A percentile compares a stretch with the other conserved stretches of the same genome.
Conservation (phyloP, 2,888 invertebrate genomes). For the Hesperia comma region DNA sequence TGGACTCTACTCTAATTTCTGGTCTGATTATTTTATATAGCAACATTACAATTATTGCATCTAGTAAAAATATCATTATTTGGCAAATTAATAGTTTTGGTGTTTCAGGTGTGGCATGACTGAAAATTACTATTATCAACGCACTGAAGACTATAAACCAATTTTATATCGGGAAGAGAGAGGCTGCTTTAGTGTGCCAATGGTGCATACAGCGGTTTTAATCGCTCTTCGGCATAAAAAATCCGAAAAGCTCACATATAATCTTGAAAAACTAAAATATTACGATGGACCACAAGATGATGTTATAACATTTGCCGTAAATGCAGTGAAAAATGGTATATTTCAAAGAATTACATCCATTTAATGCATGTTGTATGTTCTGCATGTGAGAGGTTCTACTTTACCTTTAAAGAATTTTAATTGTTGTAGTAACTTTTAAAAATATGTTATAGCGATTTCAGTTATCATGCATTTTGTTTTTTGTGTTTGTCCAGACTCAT, state of each 20-base stretch:
- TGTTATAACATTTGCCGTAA: slow-evolving; percentile 95
- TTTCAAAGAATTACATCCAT: not conserved
- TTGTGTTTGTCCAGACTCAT: not conserved
- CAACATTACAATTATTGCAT: not conserved
- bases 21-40: slow-evolving; percentile 80
- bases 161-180: slow-evolving; percentile 87
- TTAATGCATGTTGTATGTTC: slow-evolving; percentile 26
- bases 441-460: not conserved
- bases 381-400: slow-evolving; percentile 16
- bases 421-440: not conserved
- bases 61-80: not conserved
- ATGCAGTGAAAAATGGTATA: slow-evolving; percentile 87
- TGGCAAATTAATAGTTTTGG: not conserved
- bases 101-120: slow-evolving; percentile 89
- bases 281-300: slow-evolving; percentile 94
- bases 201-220: slow-evolving; percentile 95
- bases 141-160: slow-evolving; percentile 93
- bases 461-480: not conserved
- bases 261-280: slow-evolving; percentile 82
- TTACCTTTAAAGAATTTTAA: not conserved
- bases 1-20: slow-evolving; percentile 96
- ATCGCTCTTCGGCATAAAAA: slow-evolving; percentile 86
- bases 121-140: slow-evolving; percentile 90
- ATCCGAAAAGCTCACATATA: slow-evolving; percentile 89
- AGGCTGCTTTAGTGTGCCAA: slow-evolving; percentile 93